Evolutionary conservation across 2,888 invertebrate genomes (phyloP).

Genomic region (Tetheella fluctuosa): DNA sequence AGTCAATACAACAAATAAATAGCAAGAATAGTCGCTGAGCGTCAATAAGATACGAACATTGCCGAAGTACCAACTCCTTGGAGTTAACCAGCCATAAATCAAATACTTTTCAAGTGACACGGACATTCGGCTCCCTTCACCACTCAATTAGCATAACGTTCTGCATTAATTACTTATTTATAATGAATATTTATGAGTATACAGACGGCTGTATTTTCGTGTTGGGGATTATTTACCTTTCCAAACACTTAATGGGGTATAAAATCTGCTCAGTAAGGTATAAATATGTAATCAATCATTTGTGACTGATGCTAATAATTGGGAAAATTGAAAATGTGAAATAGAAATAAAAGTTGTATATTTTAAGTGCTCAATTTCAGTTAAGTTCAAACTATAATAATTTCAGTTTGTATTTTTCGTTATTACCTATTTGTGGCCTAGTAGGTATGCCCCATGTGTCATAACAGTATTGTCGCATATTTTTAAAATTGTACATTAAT

Average conservation of each 20-base stretch:
- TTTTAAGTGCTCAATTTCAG: too few species aligned
- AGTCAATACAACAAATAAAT: too few species aligned
- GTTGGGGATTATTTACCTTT: slow-evolving; percentile 5
- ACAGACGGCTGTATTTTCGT: not conserved
- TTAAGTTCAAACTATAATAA: too few species aligned
- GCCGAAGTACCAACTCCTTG: not conserved
- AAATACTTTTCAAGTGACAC: slow-evolving; percentile 10
- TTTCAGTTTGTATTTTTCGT: too few species aligned
- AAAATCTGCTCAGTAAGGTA: not conserved
- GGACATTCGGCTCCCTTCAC: not conserved
- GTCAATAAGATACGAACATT: not conserved
- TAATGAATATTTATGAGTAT: slow-evolving; percentile 14
- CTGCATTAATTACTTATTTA: slow-evolving; percentile 1
- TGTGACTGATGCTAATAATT: too few species aligned
- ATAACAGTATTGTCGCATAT: too few species aligned
- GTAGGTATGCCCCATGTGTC: too few species aligned
- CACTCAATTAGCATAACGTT: slow-evolving; percentile 15
- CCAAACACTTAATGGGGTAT: slow-evolving; percentile 1
- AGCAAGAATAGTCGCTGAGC: not conserved
- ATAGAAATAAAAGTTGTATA: not conserved
- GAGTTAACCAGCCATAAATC: not conserved
- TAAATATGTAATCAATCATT: too few species aligned
- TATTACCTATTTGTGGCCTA: too few species aligned
- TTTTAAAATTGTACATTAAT: too few species aligned
- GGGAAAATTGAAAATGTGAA: not conserved